Evolutionary conservation across 1,140 invertebrate genomes (phyloP).

Genomic region (Drosophila albomicans): DNA sequence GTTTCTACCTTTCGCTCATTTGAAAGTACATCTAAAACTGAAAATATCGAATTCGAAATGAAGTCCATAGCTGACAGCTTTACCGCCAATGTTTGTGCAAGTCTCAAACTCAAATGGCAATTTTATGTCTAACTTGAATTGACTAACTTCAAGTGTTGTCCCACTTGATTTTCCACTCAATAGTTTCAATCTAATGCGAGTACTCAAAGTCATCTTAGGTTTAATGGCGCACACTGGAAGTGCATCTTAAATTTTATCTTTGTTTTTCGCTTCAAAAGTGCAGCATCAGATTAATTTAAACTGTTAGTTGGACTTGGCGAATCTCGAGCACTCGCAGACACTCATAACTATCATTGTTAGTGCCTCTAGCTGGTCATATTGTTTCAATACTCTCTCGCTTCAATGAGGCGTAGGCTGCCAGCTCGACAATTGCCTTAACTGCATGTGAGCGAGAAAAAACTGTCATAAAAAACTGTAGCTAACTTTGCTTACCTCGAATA

Average conservation of each 20-base stretch:
- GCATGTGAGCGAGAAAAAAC: constrained; percentile 10
- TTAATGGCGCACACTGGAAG: constrained; percentile 42
- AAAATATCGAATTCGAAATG: too few relatives aligned
- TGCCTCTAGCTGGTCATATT: constrained; percentile 52
- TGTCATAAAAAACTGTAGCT: constrained; percentile 15
- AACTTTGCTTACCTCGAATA: constrained; percentile 29
- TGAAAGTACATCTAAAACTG: too few relatives aligned
- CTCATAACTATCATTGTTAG: constrained; percentile 64
- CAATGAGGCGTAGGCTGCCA: constrained; percentile 59
- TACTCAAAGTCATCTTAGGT: constrained; percentile 60
- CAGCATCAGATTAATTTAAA: constrained; percentile 30
- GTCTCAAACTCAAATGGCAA: constrained; percentile 46
- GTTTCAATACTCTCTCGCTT: constrained; percentile 50
- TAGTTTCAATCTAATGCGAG: constrained; percentile 53
- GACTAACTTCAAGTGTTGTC: constrained; percentile 36
- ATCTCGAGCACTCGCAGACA: constrained; percentile 10
- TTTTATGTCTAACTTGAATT: constrained; percentile 53
- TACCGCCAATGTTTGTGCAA: too few relatives aligned
- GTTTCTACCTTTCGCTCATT: too few relatives aligned
- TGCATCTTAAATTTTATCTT: constrained; percentile 19
- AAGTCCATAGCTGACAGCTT: too few relatives aligned
- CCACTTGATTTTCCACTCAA: constrained; percentile 40
- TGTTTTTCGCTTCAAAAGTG: neutral
- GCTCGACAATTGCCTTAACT: constrained; percentile 41
- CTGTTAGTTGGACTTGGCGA: neutral